Conservation (phyloP, 2,797 vertebrate genomes). For the Typhlichthys eigenmanni region DNA sequence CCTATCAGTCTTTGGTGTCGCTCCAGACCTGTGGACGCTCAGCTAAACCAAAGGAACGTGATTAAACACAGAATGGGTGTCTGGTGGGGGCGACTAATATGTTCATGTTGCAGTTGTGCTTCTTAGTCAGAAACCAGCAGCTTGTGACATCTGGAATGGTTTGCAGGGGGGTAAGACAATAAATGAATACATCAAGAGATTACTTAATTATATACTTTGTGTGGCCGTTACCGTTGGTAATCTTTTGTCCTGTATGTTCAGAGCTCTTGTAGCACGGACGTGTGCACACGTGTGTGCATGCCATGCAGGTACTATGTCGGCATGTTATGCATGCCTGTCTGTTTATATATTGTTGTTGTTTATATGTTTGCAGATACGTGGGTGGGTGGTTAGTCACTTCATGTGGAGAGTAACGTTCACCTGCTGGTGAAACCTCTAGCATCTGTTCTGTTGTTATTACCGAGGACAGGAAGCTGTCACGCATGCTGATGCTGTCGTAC, state of each 20-base stretch:
- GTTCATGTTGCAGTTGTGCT: conserved; percentile 55
- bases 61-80: conserved; percentile 55
- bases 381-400: conserved; percentile 19
- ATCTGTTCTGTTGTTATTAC: conserved; percentile 49
- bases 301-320: not conserved
- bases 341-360: too few relatives aligned
- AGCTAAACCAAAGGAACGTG: conserved; percentile 60
- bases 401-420: conserved; percentile 29
- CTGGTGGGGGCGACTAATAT: conserved; percentile 44
- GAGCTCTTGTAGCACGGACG: not conserved
- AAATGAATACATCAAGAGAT: not conserved
- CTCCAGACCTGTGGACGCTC: conserved; percentile 44
- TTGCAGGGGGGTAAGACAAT: conserved; percentile 12
- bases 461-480: conserved; percentile 30
- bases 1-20: conserved; percentile 52
- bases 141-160: conserved; percentile 31
- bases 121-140: conserved; percentile 40
- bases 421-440: conserved; percentile 40
- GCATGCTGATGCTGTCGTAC: conserved; percentile 18
- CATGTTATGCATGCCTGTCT: not conserved
- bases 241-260: not conserved
- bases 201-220: too few relatives aligned
- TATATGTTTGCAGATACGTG: not conserved
- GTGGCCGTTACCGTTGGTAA: not conserved
- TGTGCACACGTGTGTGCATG: not conserved